Evolutionary conservation across 2,113 vertebrate genomes (phyloP), one percentile per base, ranked within the genome.

Genomic region (Corydoras maculifer): DNA sequence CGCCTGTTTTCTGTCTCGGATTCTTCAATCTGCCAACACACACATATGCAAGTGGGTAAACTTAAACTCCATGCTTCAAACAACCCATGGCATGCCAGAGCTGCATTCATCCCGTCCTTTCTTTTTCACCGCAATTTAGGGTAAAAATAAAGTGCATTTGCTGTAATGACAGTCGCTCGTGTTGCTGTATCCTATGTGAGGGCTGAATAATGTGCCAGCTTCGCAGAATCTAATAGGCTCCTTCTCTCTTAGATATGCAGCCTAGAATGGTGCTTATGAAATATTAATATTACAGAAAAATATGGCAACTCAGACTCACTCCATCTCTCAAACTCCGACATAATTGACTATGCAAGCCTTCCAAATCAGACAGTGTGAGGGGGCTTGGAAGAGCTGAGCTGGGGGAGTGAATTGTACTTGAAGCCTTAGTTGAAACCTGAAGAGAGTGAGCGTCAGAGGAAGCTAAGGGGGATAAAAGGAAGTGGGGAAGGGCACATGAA

Each of bases 251-350:
- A 89, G 87, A 88, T 88, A 87, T 88, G 87, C 85, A 82, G 85
- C 84, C 86, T 85, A 89, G 87, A 90, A 89, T 86, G 87, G 87
- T 58, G 69, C 87, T 88, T 87, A 89, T 91, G 82, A 85, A 91
- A 91, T 91, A 90, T 91, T 91, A 89, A 91, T 90, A 87, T 85
- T 80, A 71, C 82, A 88, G 86, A 86, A 89, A 90, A 88, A 90
- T 88, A 88, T 86, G 88, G 86, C 87, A 88, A 83, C 82, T 69
- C 60, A 63, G 81, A 85, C 86, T 82, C 82, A 84, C 86, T 85
- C 86, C 83, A 83, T 85, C 80, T 86, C 82, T 87, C 82, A 85
- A 85, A 86, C 84, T 83, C 85, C 48, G 79, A 81, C 79, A 83
- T 88, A 88, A 89, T 91, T 90, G 88, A 89, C 87, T 89, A 87